Evolutionary conservation across 1,140 invertebrate species (phyloP), one percentile per base, ranked within the genome.

Genomic region (Listronotus bonariensis): DNA sequence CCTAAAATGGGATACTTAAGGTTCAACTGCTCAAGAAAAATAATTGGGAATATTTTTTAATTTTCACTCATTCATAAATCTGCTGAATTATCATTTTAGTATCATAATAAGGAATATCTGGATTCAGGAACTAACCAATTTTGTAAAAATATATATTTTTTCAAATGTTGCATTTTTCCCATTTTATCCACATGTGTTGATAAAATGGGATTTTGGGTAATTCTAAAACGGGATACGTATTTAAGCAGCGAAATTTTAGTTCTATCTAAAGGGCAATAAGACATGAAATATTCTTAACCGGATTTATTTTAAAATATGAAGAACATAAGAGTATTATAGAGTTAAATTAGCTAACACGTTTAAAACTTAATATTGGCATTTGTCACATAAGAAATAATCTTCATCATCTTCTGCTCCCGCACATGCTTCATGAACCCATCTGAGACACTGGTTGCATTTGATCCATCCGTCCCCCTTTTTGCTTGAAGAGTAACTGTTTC

Each of bases 321-420:
- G 7, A 41, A 41, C 40, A 41, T 7, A 41, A 41, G 40, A 7
- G 40, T 2, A 41, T 41, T 41, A 41, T 41, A 41, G 2, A 41
- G 40, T 41, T 41, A 41, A 41, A 41, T 41, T 41, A 41, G 40
- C 14, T 41, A 41, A 41, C 2, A 41, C 40, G 40, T 41, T 41
- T 41, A 41, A 41, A 41, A 41, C 40, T 41, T 41, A 41, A 41
- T 41, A 41, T 41, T 41, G 40, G 40, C 40, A 41, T 41, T 41
- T 41, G 40, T 41, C 40, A 41, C 40, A 14, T 41, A 41, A 41
- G 40, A 41, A 41, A 41, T 41, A 1, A 41, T 41, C 40, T 41
- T 41, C 40, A 41, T 41, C 6, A 41, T 41, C 40, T 41, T 41
- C 40, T 41, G 40, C 40, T 41, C 40, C 40, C 40, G 40, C 40